Conservation (phyloP, 2,113 vertebrate genomes). For the Spheniscus mendiculus region DNA sequence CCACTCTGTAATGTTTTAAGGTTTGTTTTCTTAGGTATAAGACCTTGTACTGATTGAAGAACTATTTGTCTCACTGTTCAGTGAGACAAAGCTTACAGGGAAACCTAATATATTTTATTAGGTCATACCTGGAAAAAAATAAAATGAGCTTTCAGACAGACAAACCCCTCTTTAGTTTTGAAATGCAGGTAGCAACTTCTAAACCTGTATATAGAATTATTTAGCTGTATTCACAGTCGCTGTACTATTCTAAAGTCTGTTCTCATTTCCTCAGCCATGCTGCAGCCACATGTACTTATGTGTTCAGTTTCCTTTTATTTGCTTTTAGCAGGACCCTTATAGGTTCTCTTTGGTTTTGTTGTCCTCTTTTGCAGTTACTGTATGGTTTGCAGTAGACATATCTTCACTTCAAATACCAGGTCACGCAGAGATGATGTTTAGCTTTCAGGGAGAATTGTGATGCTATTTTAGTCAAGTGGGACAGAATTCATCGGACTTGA, state of each 20-base stretch:
- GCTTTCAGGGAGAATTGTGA: not conserved
- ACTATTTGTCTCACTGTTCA: no score
- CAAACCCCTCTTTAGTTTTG: not conserved
- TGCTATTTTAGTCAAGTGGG: not conserved
- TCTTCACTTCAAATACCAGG: not conserved
- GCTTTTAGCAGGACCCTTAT: not conserved
- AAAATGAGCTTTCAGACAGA: not conserved
- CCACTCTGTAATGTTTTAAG: not conserved
- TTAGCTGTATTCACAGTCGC: not conserved
- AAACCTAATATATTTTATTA: not conserved
- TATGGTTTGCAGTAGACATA: not conserved
- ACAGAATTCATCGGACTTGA: not conserved
- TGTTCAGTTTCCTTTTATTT: not conserved
- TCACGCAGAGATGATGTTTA: not conserved
- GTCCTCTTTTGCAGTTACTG: not conserved
- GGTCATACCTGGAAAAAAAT: not conserved
- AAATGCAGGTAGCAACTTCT: not conserved
- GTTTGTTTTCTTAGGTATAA: not conserved
- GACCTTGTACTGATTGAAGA: not conserved
- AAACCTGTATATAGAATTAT: not conserved
- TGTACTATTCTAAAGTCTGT: not conserved
- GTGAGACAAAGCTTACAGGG: not conserved
- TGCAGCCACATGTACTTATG: fast-evolving
- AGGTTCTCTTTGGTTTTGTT: not conserved
- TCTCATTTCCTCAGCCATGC: not conserved